These are phyloP conservation scores for Cinara cedri DNA, from an alignment of 2,888 invertebrate genomes.

Conservation along the genomic window DNA sequence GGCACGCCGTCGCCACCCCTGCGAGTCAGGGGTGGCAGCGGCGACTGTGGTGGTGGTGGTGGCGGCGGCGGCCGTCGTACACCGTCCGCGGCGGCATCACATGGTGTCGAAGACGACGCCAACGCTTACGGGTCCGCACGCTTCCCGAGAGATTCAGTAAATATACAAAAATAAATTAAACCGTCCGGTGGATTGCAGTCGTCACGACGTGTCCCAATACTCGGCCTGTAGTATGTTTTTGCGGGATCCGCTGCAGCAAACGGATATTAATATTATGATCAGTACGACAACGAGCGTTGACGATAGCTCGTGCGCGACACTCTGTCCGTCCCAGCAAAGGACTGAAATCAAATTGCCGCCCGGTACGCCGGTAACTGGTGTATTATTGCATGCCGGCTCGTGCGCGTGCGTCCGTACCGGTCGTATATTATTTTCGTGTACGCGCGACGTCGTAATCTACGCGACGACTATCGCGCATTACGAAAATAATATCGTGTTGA, in stretches of 20 bases:
- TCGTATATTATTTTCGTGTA: too few relatives aligned
- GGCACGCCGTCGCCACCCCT: conserved; percentile 5
- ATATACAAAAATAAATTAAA: too few relatives aligned
- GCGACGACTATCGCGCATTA: neutral
- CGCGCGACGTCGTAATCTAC: neutral
- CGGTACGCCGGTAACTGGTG: neutral
- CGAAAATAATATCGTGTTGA: neutral
- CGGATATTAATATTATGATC: neutral
- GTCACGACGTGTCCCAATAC: too few relatives aligned
- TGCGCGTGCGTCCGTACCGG: neutral
- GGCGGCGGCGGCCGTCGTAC: neutral
- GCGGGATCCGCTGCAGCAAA: neutral
- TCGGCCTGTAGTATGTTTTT: neutral
- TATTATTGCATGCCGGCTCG: neutral
- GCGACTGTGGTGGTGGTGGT: neutral
- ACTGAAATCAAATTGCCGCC: conserved; percentile 10
- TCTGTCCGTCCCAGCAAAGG: neutral
- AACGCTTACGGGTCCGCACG: conserved; percentile 37
- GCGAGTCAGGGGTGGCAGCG: neutral
- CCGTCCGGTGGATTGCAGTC: neutral
- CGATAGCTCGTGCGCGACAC: neutral
- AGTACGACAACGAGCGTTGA: too few relatives aligned
- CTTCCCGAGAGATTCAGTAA: neutral
- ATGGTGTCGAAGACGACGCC: conserved; percentile 45
- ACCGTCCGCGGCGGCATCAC: conserved; percentile 43